phyloP scores from a whole-genome alignment of 2,113 vertebrate genomes.

The Nibea coibor region DNA sequence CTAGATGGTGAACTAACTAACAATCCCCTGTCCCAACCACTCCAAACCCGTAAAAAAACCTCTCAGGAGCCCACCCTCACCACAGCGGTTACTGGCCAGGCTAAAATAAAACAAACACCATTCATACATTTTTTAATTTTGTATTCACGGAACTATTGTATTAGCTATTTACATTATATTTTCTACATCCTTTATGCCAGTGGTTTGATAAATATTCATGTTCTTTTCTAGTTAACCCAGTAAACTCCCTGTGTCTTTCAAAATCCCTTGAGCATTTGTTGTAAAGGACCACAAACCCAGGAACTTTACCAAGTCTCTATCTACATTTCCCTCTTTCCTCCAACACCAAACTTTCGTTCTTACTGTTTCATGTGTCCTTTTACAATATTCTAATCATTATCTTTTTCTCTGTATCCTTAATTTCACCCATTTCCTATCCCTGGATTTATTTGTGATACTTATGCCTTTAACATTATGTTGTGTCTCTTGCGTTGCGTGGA shows the following conservation, averaged over 20 bases:
- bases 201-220: constrained; percentile 29
- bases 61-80: constrained; percentile 31
- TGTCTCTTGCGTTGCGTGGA: constrained; percentile 57
- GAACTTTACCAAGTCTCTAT: constrained; percentile 64
- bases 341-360: constrained; percentile 65
- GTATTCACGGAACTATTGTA: neutral
- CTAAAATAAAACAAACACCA: constrained; percentile 50
- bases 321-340: constrained; percentile 71
- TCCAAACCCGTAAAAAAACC: constrained; percentile 42
- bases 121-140: constrained; percentile 39
- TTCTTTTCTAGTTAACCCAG: constrained; percentile 1
- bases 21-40: constrained; percentile 73
- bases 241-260: constrained; percentile 33
- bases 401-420: constrained; percentile 52
- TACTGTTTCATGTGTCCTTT: constrained; percentile 63
- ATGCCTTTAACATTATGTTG: constrained; percentile 42
- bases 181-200: constrained; percentile 6
- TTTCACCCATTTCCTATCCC: constrained; percentile 58
- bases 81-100: constrained; percentile 32
- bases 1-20: constrained; percentile 87
- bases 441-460: constrained; percentile 48
- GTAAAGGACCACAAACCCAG: constrained; percentile 78
- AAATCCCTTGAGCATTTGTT: constrained; percentile 64
- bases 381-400: constrained; percentile 47
- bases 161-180: neutral